phyloP scores from a whole-genome alignment of 2,797 vertebrate species.

The Spheniscus humboldti region DNA sequence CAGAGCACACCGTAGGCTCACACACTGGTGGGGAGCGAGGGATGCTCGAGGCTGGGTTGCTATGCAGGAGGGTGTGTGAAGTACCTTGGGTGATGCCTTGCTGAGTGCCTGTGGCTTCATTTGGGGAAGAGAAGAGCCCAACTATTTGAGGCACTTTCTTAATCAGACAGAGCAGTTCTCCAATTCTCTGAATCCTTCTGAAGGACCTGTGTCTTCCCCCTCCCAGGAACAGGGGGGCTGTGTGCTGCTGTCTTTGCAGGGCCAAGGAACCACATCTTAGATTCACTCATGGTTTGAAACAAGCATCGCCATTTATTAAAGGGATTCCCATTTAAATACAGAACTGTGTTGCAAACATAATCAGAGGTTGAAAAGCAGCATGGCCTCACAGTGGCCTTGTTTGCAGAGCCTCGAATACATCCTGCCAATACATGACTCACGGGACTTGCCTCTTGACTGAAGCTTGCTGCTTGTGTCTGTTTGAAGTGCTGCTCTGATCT shows the following conservation, averaged over 20 bases:
- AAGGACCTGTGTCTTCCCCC: not conserved
- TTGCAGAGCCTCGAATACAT: not conserved
- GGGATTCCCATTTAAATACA: not conserved
- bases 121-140: not conserved
- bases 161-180: not conserved
- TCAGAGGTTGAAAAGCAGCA: not conserved
- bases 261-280: not conserved
- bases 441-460: not conserved
- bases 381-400: not conserved
- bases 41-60: not conserved
- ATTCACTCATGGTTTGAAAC: not conserved
- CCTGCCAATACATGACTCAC: constrained; percentile 4
- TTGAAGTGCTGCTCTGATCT: not conserved
- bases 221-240: rapidly evolving
- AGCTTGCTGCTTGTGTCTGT: not conserved
- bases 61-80: not conserved
- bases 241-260: not conserved
- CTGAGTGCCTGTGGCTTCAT: not conserved
- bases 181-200: not conserved
- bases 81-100: rapidly evolving
- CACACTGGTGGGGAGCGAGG: not conserved
- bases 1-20: not conserved
- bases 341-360: not conserved
- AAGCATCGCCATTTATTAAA: rapidly evolving
- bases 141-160: not conserved